phyloP scores from a whole-genome alignment of 2,797 vertebrate species.

The Hippoglossus hippoglossus region DNA sequence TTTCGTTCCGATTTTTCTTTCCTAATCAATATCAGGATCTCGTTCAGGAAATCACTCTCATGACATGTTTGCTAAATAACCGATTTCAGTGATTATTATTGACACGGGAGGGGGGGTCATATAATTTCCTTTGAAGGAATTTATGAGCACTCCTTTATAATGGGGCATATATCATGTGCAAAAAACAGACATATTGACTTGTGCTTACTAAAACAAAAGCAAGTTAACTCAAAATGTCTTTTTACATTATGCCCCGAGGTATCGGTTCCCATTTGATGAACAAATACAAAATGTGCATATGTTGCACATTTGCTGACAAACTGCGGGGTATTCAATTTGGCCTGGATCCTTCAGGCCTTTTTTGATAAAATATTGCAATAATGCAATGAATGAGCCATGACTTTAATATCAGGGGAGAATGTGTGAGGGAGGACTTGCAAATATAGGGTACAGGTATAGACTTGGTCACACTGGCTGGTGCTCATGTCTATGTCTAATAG shows the following conservation, averaged over 20 bases:
- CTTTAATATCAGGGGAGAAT: constrained; percentile 53
- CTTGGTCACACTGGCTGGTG: constrained; percentile 9
- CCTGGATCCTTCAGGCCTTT: constrained; percentile 58
- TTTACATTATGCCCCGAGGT: constrained; percentile 44
- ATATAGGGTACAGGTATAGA: constrained; percentile 2
- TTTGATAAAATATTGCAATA: constrained; percentile 60
- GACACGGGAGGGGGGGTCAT: not conserved
- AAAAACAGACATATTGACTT: constrained; percentile 40
- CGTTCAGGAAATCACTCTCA: too few species aligned
- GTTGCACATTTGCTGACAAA: constrained; percentile 67
- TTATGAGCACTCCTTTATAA: constrained; percentile 13
- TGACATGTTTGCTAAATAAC: not conserved
- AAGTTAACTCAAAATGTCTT: constrained; percentile 61
- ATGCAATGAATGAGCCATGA: constrained; percentile 71
- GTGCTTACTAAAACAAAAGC: constrained; percentile 52
- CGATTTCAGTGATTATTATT: not conserved
- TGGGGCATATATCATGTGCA: constrained; percentile 32
- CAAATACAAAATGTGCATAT: constrained; percentile 55
- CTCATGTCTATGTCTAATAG: constrained; percentile 29
- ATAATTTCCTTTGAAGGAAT: not conserved
- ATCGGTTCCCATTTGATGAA: constrained; percentile 44
- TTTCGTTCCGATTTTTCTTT: not conserved
- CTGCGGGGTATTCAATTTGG: constrained; percentile 55
- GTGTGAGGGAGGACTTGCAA: constrained; percentile 17
- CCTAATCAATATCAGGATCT: too few species aligned